phyloP scores from a whole-genome alignment of 2,888 invertebrate species.

The Microplitis deprimator region DNA sequence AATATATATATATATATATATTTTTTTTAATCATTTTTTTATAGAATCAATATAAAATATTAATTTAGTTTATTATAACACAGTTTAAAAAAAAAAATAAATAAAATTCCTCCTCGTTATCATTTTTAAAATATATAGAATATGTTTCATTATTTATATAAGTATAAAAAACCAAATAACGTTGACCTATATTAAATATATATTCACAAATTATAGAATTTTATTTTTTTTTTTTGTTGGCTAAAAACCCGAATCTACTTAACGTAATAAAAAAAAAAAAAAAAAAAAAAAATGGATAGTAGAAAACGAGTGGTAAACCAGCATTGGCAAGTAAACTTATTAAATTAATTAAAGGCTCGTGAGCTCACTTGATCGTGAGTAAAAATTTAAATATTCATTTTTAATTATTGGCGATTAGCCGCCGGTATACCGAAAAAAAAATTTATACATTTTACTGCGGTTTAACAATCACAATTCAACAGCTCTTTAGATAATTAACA shows the following conservation, averaged over 20 bases:
- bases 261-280: background rate
- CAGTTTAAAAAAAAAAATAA: background rate
- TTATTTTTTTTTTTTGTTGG: background rate
- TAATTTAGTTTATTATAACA: too few species aligned
- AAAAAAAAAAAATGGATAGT: background rate
- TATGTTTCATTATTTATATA: background rate
- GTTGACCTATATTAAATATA: background rate
- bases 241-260: background rate
- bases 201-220: background rate
- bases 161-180: background rate
- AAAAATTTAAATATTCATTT: background rate
- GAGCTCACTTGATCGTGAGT: background rate
- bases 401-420: background rate
- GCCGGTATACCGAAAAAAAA: too few species aligned
- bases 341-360: background rate
- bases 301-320: background rate
- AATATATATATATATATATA: background rate
- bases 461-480: slow-evolving; percentile 8
- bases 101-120: background rate
- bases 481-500: slow-evolving; percentile 24
- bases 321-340: background rate
- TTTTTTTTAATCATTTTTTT: background rate
- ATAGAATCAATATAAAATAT: background rate
- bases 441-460: background rate
- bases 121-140: background rate